These are phyloP conservation scores for Sinocyclocheilus maitianheensis DNA, from an alignment of 2,113 vertebrate genomes.

Conservation along the genomic window DNA sequence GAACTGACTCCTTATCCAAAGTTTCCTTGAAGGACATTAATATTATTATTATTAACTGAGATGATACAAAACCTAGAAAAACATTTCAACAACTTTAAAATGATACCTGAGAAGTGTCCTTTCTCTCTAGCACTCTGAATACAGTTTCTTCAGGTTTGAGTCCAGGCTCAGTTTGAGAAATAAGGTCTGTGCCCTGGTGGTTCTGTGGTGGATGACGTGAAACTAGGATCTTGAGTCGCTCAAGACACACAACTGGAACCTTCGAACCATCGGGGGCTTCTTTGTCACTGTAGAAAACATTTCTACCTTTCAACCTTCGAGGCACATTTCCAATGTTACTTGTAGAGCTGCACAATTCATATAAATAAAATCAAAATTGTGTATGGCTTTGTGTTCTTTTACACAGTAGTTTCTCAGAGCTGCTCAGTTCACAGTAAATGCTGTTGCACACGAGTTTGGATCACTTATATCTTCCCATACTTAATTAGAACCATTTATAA, in stretches of 20 bases:
- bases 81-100: neutral
- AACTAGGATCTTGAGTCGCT: slow-evolving; percentile 86
- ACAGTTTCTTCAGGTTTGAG: slow-evolving; percentile 51
- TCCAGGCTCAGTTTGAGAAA: slow-evolving; percentile 57
- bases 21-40: slow-evolving; percentile 57
- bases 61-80: neutral
- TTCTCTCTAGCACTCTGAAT: slow-evolving; percentile 48
- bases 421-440: too few species aligned
- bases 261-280: slow-evolving; percentile 61
- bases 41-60: neutral
- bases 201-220: slow-evolving; percentile 79
- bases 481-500: too few species aligned
- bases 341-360: neutral
- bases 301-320: neutral
- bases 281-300: slow-evolving; percentile 39
- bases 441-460: too few species aligned
- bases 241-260: slow-evolving; percentile 87
- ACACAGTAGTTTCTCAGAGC: too few species aligned
- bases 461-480: too few species aligned
- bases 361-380: neutral
- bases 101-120: slow-evolving; percentile 42
- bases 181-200: slow-evolving; percentile 68
- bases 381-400: neutral
- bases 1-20: slow-evolving; percentile 45
- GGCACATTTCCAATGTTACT: neutral